Conservation (phyloP, 2,113 vertebrate species). For the Reinhardtius hippoglossoides region DNA sequence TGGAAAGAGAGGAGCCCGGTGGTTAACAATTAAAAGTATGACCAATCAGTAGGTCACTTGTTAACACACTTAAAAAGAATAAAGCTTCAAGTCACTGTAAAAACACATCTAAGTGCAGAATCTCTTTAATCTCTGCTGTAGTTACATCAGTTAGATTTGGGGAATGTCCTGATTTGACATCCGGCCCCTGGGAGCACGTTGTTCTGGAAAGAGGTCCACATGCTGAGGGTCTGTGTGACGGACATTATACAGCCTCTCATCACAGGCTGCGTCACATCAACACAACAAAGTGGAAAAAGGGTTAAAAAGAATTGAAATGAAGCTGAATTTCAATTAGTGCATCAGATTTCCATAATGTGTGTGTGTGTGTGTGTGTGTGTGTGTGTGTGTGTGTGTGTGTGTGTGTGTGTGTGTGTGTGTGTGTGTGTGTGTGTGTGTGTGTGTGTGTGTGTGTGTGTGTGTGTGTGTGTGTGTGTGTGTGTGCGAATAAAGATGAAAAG, state of each 20-base stretch:
- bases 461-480: constrained; percentile 39
- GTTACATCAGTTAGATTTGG: too few species aligned
- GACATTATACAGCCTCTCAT: constrained; percentile 31
- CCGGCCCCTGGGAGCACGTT: too few species aligned
- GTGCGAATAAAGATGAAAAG: constrained; percentile 48
- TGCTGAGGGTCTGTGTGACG: constrained; percentile 38
- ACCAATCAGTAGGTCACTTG: too few species aligned
- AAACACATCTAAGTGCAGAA: too few species aligned
- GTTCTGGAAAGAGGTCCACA: neutral
- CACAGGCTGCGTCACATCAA: constrained; percentile 41
- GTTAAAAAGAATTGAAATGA: constrained; percentile 63
- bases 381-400: constrained; percentile 40
- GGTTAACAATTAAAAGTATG: too few species aligned
- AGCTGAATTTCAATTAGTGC: constrained; percentile 69
- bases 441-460: constrained; percentile 40
- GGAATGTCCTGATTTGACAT: too few species aligned
- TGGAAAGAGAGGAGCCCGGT: too few species aligned
- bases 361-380: constrained; percentile 41
- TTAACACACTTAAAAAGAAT: too few species aligned
- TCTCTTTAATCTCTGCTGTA: too few species aligned
- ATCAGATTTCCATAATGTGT: constrained; percentile 70
- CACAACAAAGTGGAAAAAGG: neutral
- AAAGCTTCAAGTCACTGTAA: too few species aligned
- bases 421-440: constrained; percentile 46
- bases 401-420: constrained; percentile 39